Evolutionary conservation across 2,113 vertebrate species (phyloP), one percentile per base, ranked within the genome.

Genomic region (Ailurus styani): DNA sequence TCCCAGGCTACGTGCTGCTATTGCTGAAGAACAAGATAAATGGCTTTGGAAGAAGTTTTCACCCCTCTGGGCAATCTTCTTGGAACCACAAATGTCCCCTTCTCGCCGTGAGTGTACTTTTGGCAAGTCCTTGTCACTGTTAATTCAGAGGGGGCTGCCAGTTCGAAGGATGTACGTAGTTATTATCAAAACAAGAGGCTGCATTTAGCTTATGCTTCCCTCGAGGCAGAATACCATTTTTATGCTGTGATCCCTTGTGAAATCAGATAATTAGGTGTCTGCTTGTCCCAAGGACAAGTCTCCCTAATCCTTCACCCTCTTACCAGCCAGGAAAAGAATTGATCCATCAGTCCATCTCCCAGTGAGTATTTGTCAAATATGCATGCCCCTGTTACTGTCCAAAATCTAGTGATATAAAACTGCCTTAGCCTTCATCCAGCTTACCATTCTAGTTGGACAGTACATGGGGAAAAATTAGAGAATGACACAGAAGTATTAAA

Each of bases 11-110:
- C 4, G 40, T 23, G 42, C 27, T 70, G 55, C 37, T 94, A 21
- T 54, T 94, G 75, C 34, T 54, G 42, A 86, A 88, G 90, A 45
- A 64, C 37, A 95, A 92, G 42, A 64, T 60, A 68, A 55, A 55
- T 64, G 23, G 40, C 70, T 94, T 82, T 91, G 85, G 75, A 79
- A 86, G 72, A 70, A 25, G 40, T 88, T 96, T 95, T 90, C 57
- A 81, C 40, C 54, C 62, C 68, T 86, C 73, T 42, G 75, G 40
- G 5, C 66, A 54, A 15, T 95, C 60, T 72, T 95, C 78, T 88
- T 23, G 12, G 85, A 75, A 62, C 78, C 12, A 70, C 45, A 93
- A 2, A n/a, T 47, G 27, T 37, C 37, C 45, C 66, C n/a, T 79
- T 73, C 7, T 79, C 18, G 23, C 17, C 52, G 31, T 47, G 23